A percentile compares a stretch with the other conserved stretches of the same genome.
phyloP scores from a whole-genome alignment of 2,113 vertebrate genomes.

The Chaetodon auriga region DNA sequence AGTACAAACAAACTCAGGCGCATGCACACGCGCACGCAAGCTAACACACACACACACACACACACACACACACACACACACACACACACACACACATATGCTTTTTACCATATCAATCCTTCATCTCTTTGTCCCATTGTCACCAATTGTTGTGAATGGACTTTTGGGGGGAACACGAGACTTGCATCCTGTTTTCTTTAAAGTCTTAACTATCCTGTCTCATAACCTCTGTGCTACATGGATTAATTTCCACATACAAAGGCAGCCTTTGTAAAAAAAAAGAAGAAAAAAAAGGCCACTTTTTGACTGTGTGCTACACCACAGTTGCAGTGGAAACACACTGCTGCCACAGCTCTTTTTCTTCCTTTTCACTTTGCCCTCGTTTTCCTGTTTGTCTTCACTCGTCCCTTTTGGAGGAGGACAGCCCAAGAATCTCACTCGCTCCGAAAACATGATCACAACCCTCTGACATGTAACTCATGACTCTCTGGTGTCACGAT shows the following conservation, averaged over 20 bases:
- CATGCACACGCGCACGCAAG: neutral
- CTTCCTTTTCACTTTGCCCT: constrained; percentile 57
- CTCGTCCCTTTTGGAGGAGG: constrained; percentile 29
- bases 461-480: constrained; percentile 23
- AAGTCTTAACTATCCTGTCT: constrained; percentile 58
- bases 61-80: neutral
- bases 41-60: neutral
- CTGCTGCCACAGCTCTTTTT: constrained; percentile 59
- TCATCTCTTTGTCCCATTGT: constrained; percentile 41
- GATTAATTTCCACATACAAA: constrained; percentile 56
- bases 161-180: constrained; percentile 49
- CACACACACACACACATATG: neutral
- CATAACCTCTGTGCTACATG: constrained; percentile 58
- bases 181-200: constrained; percentile 73
- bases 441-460: constrained; percentile 35
- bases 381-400: constrained; percentile 65
- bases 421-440: constrained; percentile 18
- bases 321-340: constrained; percentile 54
- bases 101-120: constrained; percentile 21
- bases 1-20: constrained; percentile 37
- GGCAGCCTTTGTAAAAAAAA: constrained; percentile 27
- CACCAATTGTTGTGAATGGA: constrained; percentile 45
- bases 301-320: constrained; percentile 30
- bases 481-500: constrained; percentile 11
- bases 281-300: neutral